Evolutionary conservation across 2,113 vertebrate species (phyloP), one percentile per base, ranked within the genome.

Genomic region (Symphodus melops): DNA sequence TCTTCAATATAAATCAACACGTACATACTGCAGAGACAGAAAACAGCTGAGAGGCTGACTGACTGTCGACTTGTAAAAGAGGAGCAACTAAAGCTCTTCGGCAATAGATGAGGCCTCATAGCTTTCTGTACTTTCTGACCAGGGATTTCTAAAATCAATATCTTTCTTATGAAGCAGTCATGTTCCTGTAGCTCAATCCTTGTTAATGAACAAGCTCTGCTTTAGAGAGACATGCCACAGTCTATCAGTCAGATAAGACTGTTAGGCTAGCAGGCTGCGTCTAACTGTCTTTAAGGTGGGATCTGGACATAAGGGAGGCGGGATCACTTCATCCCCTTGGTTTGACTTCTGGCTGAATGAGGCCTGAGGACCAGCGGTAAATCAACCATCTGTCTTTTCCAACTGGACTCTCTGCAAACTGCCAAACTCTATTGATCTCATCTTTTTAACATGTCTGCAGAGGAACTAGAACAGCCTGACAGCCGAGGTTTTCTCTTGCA

Each of bases 301-400:
- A 51, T 8, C 36, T 66, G 11, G 23, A 75, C 23, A 60, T 39
- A 60, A n/a, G n/a, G n/a, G n/a, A n/a, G 52, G 57, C 49, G 11
- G 0, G 41, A 57, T 64, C 52, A n/a, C 46, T 52, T 28, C 42
- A 64, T 28, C 60, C 8, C 57, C 13, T 68, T 46, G 13, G 41
- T 63, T 55, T 33, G 46, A 51, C 39, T 37, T 39, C 16, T 17
- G 14, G 46, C 46, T 44, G 42, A 44, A 44, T 44, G 42, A 1
- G 11, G 42, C 12, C 3, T 13, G 42, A 44, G 42, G 46, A 19
- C 16, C 46, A 48, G 46, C 17, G 4, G 14, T 48, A 7, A 17
- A 48, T 48, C 46, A 48, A 7, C 14, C 44, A 11, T 48, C 46
- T 19, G 14, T 48, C 46, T 19, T 48, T 19, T 48, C 46, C 14